Conservation (phyloP, 2,113 vertebrate species). For the Oophaga pumilio region DNA sequence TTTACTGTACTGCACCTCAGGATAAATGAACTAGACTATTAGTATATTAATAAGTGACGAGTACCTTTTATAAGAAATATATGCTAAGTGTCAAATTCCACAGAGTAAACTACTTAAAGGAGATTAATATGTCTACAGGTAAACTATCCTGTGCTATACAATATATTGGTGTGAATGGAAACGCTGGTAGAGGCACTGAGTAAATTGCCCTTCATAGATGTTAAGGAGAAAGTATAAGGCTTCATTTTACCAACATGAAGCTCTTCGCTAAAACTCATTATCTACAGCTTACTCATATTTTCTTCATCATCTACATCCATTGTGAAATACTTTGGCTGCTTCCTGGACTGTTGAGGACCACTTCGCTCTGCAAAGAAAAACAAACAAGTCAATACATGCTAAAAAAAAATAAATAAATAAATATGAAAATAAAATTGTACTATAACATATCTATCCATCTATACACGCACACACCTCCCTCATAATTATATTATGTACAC, state of each 20-base stretch:
- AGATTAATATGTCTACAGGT: too few relatives aligned
- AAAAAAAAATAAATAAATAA: not conserved
- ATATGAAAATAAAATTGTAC: too few relatives aligned
- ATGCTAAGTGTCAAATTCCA: too few relatives aligned
- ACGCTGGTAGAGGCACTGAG: too few relatives aligned
- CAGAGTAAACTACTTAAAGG: too few relatives aligned
- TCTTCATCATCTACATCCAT: slow-evolving; percentile 95
- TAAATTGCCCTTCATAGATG: slow-evolving; percentile 1
- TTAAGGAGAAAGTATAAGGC: not conserved
- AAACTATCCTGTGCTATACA: not conserved
- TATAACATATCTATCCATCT: not conserved
- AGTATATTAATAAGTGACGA: too few relatives aligned
- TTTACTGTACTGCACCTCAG: too few relatives aligned
- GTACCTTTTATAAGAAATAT: too few relatives aligned
- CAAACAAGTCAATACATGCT: not conserved
- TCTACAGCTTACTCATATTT: slow-evolving; percentile 94
- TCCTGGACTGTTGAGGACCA: slow-evolving; percentile 72
- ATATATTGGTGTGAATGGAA: not conserved
- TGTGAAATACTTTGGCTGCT: slow-evolving; percentile 74
- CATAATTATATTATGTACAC: too few relatives aligned
- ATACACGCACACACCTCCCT: not conserved
- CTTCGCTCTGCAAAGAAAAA: slow-evolving; percentile 79
- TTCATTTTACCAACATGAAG: slow-evolving; percentile 4
- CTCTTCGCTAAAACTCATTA: not conserved
- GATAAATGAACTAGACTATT: too few relatives aligned